phyloP scores from a whole-genome alignment of 2,113 vertebrate species.

The Hypocryptadius cinnamomeus region DNA sequence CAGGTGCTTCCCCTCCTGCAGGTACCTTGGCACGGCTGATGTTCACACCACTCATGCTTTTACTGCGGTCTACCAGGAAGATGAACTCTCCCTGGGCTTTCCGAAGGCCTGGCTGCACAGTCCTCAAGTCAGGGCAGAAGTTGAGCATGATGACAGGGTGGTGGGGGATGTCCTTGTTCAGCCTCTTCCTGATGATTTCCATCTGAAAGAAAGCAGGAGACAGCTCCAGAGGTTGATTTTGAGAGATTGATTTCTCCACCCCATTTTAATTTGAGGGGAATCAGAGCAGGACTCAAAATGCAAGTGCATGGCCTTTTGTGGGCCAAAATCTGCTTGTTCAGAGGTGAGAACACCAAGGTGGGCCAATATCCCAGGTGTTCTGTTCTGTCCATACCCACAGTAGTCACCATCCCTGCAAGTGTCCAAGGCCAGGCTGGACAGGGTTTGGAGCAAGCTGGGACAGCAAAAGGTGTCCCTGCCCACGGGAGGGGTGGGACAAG shows the following conservation, averaged over 20 bases:
- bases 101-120: slow-evolving; percentile 72
- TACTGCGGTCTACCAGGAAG: slow-evolving; percentile 90
- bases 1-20: neutral
- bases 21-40: slow-evolving; percentile 83
- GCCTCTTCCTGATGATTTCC: slow-evolving; percentile 87
- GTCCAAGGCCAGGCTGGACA: neutral
- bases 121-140: slow-evolving; percentile 87
- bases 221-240: neutral
- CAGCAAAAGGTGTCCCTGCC: neutral
- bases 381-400: neutral
- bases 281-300: neutral
- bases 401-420: neutral
- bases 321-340: neutral
- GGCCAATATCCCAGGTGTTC: neutral
- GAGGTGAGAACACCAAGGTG: neutral
- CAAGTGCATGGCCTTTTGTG: fast-evolving
- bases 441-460: neutral
- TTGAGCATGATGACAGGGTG: slow-evolving; percentile 93
- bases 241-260: neutral
- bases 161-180: slow-evolving; percentile 91
- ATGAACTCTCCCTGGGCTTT: slow-evolving; percentile 88
- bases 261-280: fast-evolving
- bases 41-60: slow-evolving; percentile 82
- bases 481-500: neutral
- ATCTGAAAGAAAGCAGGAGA: slow-evolving; percentile 64